Percentiles rank a stretch among this genome's conserved stretches.
Evolutionary conservation across 2,113 vertebrate species (phyloP).

Genomic region (Hemiscyllium ocellatum): DNA sequence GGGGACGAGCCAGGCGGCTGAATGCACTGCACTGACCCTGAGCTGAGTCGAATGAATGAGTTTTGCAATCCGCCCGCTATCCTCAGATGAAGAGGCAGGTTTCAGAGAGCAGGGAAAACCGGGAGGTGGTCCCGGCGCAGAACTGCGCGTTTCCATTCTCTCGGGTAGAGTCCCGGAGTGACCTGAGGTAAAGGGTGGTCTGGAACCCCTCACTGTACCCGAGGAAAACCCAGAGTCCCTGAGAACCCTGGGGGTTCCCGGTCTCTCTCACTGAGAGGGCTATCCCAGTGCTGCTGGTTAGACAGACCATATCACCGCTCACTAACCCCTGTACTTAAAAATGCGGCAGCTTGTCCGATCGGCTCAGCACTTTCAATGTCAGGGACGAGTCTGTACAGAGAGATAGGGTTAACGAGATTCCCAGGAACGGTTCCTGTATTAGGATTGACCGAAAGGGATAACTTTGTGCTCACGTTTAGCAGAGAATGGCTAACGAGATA

Average conservation of each 20-base stretch:
- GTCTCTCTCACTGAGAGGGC: background rate
- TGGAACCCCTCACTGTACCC: background rate
- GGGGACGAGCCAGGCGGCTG: background rate
- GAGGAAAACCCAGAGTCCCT: no score
- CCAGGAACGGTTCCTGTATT: background rate
- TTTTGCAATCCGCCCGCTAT: background rate
- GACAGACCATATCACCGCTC: background rate
- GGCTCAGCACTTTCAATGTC: background rate
- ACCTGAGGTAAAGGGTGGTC: no score
- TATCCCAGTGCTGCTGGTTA: background rate
- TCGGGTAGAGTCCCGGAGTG: no score
- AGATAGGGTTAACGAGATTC: background rate
- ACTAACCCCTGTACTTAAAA: background rate
- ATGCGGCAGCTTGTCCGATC: no score
- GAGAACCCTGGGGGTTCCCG: background rate
- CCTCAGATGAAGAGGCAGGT: background rate
- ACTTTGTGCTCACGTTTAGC: background rate
- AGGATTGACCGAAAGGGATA: background rate
- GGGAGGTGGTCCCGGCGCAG: background rate
- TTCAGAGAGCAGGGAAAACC: background rate
- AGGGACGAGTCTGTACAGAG: no score
- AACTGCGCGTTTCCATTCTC: no score
- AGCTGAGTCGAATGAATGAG: background rate
- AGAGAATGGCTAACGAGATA: background rate
- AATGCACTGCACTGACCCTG: background rate